These are phyloP conservation scores for Meliscaeva auricollis DNA, from an alignment of 2,888 invertebrate genomes.

Conservation along the genomic window DNA sequence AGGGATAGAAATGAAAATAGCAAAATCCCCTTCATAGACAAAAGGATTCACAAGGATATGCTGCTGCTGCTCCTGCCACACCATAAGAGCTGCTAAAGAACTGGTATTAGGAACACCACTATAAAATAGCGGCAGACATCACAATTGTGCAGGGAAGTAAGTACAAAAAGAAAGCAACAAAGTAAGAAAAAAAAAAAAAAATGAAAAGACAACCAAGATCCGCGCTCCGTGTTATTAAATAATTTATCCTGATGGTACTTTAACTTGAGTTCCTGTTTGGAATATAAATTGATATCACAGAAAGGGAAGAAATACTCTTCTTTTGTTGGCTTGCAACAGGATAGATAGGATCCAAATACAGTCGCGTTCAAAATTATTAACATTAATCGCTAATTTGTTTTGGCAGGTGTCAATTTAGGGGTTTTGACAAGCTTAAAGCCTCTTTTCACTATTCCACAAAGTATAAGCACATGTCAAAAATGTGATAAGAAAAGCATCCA, in stretches of 20 bases:
- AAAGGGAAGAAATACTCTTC: conserved; percentile 17
- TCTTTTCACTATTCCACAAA: too few species aligned
- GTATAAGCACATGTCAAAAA: too few species aligned
- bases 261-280: conserved; percentile 76
- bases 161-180: conserved; percentile 1
- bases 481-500: too few species aligned
- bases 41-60: conserved; percentile 61
- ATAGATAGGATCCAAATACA: not conserved
- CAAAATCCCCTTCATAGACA: conserved; percentile 56
- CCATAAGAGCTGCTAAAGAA: conserved; percentile 19
- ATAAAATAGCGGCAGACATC: conserved; percentile 33
- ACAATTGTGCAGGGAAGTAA: not conserved
- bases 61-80: conserved; percentile 23
- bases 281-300: conserved; percentile 74
- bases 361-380: not conserved
- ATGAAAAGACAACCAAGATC: conserved; percentile 59
- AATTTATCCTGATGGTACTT: conserved; percentile 76
- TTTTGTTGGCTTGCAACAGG: conserved; percentile 17
- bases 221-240: conserved; percentile 75
- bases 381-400: too few species aligned
- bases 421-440: too few species aligned
- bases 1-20: conserved; percentile 30
- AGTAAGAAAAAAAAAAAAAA: conserved; percentile 23
- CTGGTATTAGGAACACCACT: conserved; percentile 44
- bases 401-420: not conserved